Base-by-base conservation (phyloP, 2,113 vertebrate species). In the Hymenochirus boettgeri region DNA sequence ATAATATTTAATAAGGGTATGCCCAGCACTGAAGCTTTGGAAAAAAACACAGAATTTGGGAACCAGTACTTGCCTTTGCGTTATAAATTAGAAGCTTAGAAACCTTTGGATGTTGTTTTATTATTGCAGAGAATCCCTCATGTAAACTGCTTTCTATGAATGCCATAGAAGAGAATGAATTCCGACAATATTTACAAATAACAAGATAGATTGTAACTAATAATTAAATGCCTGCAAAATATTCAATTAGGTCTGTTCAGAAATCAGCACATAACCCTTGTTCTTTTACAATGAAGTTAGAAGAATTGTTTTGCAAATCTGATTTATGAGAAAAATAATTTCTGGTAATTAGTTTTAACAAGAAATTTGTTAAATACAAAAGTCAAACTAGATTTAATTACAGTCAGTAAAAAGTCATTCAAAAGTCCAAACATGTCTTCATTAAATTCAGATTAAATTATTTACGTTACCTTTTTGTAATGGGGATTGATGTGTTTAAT, bases 401-500 rank as follows among this genome's bases (percentile, higher is more conserved):
- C 39, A 42, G 8, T 29, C 27, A 55, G 15, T 45, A 46, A 42
- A 50, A 19, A 10, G 29, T 25, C 29, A 51, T 57, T 51, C 23
- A 66, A 19, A 52, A 58, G n/a, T 11, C 17, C 7, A 27, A 57
- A 13, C 29, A 57, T 51, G 42, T 51, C 45, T 51, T 58, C 45
- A 57, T 57, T 51, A 37, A 24, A 39, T 25, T 58, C 11, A 5
- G 22, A 50, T 24, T 27, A 51, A 56, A 65, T 51, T 50, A 57
- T 65, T 58, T 58, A 37, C 37, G 22, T 57, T 51, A 35, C 21
- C 8, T 58, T 58, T 10, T n/a, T 26, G 24, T 51, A 51, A 3
- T 21, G 29, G 45, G 55, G 55, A 58, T 19, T 58, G 42, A 66
- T 51, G 45, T 39, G 37, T 51, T 66, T 66, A 58, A 66, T 58